Conservation (phyloP, 2,113 vertebrate genomes). For the Pseudonaja textilis region DNA sequence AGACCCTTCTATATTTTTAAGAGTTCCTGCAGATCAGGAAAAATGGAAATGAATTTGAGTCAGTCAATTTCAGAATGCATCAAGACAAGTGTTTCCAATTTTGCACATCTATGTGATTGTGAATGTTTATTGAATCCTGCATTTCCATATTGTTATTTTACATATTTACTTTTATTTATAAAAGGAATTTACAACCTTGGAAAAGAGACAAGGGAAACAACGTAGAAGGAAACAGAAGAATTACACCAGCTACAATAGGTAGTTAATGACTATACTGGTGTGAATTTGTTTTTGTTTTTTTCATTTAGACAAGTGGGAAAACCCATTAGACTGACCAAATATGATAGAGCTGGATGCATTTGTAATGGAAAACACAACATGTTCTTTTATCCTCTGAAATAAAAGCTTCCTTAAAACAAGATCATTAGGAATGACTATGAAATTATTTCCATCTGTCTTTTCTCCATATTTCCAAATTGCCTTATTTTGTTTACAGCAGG, state of each 20-base stretch:
- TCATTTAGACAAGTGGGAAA: not conserved
- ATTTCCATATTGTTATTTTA: not conserved
- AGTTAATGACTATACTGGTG: not conserved
- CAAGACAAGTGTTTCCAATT: not conserved
- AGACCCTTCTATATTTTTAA: not conserved
- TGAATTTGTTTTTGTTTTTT: not conserved
- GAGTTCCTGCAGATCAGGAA: not conserved
- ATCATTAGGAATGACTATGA: not conserved
- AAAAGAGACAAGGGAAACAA: not conserved
- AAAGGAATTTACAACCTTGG: not conserved
- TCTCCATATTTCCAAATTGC: not conserved
- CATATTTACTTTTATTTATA: not conserved
- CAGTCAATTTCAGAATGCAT: not conserved
- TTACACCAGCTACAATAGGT: not conserved
- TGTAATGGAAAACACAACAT: not conserved
- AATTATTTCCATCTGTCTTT: not conserved
- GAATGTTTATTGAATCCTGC: not conserved
- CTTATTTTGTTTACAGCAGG: not conserved
- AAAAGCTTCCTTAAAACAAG: not conserved
- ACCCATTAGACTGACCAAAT: not conserved
- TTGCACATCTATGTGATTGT: not conserved
- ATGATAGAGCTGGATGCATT: not conserved
- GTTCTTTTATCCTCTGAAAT: not conserved
- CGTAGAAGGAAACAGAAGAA: not conserved
- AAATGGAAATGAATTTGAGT: not conserved